phyloP scores from a whole-genome alignment of 2,797 vertebrate species.

The Enteromius argenteus region DNA sequence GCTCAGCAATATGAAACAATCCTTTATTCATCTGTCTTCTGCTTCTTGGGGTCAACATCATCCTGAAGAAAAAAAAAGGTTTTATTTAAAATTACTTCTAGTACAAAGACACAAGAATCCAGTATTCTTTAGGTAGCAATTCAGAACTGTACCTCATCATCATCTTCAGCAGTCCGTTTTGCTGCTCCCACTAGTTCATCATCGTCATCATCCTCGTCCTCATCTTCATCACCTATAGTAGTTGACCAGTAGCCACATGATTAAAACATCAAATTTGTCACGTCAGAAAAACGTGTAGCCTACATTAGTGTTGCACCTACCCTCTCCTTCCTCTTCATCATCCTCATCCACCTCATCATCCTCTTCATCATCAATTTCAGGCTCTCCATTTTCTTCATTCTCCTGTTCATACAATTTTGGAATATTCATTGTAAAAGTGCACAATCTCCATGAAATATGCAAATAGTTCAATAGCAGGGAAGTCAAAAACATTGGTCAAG shows the following conservation, averaged over 20 bases:
- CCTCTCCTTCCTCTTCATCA: slow-evolving; percentile 92
- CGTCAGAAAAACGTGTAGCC: background rate
- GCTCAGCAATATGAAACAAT: slow-evolving; percentile 73
- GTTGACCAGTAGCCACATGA: background rate
- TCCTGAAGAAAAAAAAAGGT: slow-evolving; percentile 75
- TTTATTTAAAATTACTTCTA: background rate
- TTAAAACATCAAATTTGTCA: too few relatives aligned
- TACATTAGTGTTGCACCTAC: slow-evolving; percentile 68
- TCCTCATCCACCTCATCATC: slow-evolving; percentile 94
- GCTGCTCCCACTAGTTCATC: slow-evolving; percentile 88
- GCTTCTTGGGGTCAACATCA: slow-evolving; percentile 93
- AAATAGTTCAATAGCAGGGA: background rate
- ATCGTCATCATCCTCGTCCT: slow-evolving; percentile 90
- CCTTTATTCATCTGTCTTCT: slow-evolving; percentile 89
- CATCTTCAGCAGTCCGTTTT: slow-evolving; percentile 92
- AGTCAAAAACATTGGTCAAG: background rate
- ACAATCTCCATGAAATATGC: background rate
- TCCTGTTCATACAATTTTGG: slow-evolving; percentile 71
- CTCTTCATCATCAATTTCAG: slow-evolving; percentile 92
- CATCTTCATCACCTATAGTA: slow-evolving; percentile 81
- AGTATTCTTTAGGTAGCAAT: background rate
- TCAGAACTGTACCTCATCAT: slow-evolving; percentile 75
- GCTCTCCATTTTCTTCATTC: slow-evolving; percentile 95
- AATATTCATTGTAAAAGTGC: background rate
- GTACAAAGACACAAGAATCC: background rate